Conservation (phyloP, 2,888 invertebrate species). For the Hyalella azteca region DNA sequence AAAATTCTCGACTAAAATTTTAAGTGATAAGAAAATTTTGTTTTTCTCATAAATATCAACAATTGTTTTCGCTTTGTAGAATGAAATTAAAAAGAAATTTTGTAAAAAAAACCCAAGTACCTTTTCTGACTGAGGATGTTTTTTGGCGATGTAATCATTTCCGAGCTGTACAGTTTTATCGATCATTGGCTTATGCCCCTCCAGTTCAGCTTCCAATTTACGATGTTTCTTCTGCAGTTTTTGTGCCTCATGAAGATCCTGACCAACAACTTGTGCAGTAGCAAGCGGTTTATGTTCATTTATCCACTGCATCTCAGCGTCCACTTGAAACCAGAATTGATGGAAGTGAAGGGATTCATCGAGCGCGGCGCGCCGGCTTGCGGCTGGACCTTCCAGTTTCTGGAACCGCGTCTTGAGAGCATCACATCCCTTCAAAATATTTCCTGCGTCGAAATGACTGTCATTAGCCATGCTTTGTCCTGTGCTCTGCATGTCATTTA, state of each 20-base stretch:
- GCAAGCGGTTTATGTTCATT: conserved; percentile 85
- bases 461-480: conserved; percentile 88
- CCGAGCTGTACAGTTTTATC: conserved; percentile 84
- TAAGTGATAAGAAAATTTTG: too few species aligned
- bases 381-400: conserved; percentile 68
- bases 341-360: conserved; percentile 85
- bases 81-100: too few species aligned
- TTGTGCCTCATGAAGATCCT: conserved; percentile 90
- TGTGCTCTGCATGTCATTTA: conserved; percentile 70
- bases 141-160: conserved; percentile 73
- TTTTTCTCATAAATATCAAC: too few species aligned
- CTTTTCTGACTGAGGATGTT: conserved; percentile 80
- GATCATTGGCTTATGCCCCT: conserved; percentile 83
- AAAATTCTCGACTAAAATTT: too few species aligned
- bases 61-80: too few species aligned
- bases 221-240: conserved; percentile 91
- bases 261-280: conserved; percentile 74
- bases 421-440: conserved; percentile 79
- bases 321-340: conserved; percentile 91
- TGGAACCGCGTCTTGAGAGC: conserved; percentile 72
- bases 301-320: conserved; percentile 94
- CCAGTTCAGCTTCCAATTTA: conserved; percentile 88
- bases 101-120: conserved; percentile 65
- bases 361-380: conserved; percentile 74
- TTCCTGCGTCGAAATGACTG: conserved; percentile 91